Evolutionary conservation across 2,888 invertebrate genomes (phyloP).

Genomic region (Lottia gigantea): DNA sequence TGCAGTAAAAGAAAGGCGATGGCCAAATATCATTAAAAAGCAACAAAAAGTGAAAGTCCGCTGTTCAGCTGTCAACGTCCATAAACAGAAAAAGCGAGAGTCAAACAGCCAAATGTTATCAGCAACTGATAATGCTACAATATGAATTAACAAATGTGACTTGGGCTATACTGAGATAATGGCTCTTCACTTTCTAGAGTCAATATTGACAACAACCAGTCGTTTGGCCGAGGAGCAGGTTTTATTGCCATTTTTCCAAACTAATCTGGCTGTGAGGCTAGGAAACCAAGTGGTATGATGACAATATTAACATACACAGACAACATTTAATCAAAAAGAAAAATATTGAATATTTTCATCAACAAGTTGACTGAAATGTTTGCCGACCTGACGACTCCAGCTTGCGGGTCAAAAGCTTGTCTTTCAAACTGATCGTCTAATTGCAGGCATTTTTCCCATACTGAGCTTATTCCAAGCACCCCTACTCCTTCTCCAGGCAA

Average conservation of each 20-base stretch:
- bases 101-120: too few relatives aligned
- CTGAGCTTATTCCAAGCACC: too few relatives aligned
- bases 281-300: constrained; percentile 9
- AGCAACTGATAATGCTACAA: too few relatives aligned
- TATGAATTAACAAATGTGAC: too few relatives aligned
- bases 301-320: constrained; percentile 20
- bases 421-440: constrained; percentile 20
- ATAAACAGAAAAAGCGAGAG: too few relatives aligned
- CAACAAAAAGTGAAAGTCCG: background rate
- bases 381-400: background rate
- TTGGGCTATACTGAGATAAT: constrained; percentile 12
- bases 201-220: constrained; percentile 19
- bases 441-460: background rate
- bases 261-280: constrained; percentile 5
- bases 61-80: background rate
- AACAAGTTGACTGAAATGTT: constrained; percentile 7
- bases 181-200: constrained; percentile 19
- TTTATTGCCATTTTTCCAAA: constrained; percentile 23
- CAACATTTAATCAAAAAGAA: constrained; percentile 20
- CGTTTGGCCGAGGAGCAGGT: constrained; percentile 15
- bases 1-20: background rate
- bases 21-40: too few relatives aligned
- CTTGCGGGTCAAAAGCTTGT: constrained; percentile 7
- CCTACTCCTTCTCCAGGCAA: background rate
- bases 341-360: constrained; percentile 20